Evolutionary conservation across 1,140 invertebrate species (phyloP).

Genomic region (Drosophila mauritiana): DNA sequence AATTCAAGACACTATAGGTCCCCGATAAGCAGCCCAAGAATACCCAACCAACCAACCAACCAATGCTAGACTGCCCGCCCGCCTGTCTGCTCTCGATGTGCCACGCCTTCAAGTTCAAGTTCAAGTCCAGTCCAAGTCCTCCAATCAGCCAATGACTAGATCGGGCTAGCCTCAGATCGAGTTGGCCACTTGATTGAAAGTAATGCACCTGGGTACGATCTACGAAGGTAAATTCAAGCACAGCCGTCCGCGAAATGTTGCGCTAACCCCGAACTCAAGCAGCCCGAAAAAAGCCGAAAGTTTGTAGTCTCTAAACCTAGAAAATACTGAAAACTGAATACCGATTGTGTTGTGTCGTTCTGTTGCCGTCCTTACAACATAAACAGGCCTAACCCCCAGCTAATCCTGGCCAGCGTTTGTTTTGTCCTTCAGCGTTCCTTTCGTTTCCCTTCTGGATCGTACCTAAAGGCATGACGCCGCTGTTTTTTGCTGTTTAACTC

Average conservation of each 20-base stretch:
- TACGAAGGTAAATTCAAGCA: constrained; percentile 83
- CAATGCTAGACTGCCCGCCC: constrained; percentile 59
- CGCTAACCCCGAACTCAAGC: constrained; percentile 69
- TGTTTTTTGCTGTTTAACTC: constrained; percentile 63
- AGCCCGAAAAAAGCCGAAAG: constrained; percentile 62
- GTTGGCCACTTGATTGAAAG: constrained; percentile 56
- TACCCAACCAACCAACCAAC: constrained; percentile 39
- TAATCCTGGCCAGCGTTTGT: constrained; percentile 49
- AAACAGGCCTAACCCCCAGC: constrained; percentile 44
- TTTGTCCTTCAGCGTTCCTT: constrained; percentile 52
- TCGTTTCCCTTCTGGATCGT: constrained; percentile 83
- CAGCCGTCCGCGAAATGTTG: constrained; percentile 65
- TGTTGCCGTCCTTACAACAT: constrained; percentile 18
- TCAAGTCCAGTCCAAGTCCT: constrained; percentile 45
- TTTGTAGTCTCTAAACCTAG: constrained; percentile 76
- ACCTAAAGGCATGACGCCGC: constrained; percentile 77
- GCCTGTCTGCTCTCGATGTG: constrained; percentile 68
- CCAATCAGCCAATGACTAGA: constrained; percentile 24
- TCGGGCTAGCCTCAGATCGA: constrained; percentile 26
- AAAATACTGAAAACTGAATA: constrained; percentile 16
- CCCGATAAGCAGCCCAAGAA: constrained; percentile 23
- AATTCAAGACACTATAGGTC: constrained; percentile 25
- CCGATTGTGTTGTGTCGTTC: constrained; percentile 51
- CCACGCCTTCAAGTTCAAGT: constrained; percentile 41
- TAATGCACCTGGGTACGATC: constrained; percentile 82